Evolutionary conservation across 2,113 vertebrate genomes (phyloP), one percentile per base, ranked within the genome.

Genomic region (Cyanoramphus novaezelandiae): DNA sequence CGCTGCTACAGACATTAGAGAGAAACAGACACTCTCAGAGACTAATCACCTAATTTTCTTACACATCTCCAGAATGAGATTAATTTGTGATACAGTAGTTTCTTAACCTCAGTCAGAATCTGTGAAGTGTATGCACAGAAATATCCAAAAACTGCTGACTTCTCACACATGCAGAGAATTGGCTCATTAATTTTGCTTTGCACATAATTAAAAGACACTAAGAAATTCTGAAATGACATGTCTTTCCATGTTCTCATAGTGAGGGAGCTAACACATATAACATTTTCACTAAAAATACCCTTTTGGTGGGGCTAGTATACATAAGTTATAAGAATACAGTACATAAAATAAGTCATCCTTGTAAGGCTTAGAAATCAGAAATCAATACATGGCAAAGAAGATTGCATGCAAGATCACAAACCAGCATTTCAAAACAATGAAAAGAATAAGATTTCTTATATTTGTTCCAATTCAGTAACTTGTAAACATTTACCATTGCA

Each of bases 1-100:
- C 39, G 41, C 79, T 85, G 46, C 59, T 78, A 2, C 43, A 16
- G 49, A 74, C 24, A 20, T 27, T 18, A 31, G 52, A 74, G 64
- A 82, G 63, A 65, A 94, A 67, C 20, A 25, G 47, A 33, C 33
- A 24, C 18, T 82, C 64, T 63, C 69, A 28, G 68, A 96, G 64
- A 89, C 37, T 70, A 81, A 86, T 88, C 80, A 86, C 60, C 93
- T 92, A 41, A 86, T 95, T 95, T 93, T 52, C 88, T 96, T 74
- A 85, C 92, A 69, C 75, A 90, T 50, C 52, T 57, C 43, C 55
- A 91, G 81, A 91, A 92, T 39, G 63, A 96, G 75, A 94, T 95
- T 93, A 90, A 95, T 97, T 94, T 65, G 52, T 90, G 90, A 65
- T 65, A 85, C 78, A 72, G 92, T 60, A 90, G 62, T 79, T 95